Evolutionary conservation across 2,797 vertebrate species (phyloP).

Genomic region (Anas flavirostris): DNA sequence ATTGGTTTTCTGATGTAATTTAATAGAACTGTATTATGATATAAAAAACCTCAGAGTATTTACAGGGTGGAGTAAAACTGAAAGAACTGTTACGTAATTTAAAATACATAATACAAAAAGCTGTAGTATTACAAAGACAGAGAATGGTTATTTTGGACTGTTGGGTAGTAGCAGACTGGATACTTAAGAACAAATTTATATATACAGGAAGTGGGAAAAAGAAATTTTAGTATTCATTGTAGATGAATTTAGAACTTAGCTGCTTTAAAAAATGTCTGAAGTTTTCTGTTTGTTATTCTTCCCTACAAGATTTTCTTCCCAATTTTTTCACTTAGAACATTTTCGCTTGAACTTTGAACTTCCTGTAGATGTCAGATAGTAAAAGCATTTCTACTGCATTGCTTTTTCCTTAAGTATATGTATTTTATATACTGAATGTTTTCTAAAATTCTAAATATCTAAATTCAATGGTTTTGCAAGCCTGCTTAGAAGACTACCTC

Average conservation of each 20-base stretch:
- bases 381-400: neutral
- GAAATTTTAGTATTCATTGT: neutral
- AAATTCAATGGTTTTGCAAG: neutral
- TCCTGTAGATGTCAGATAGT: neutral
- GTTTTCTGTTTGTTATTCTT: neutral
- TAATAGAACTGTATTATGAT: neutral
- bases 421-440: neutral
- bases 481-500: neutral
- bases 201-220: slow-evolving; percentile 4
- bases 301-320: neutral
- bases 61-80: neutral
- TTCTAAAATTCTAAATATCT: neutral
- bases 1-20: neutral
- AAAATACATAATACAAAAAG: neutral
- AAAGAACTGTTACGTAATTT: neutral
- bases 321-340: neutral
- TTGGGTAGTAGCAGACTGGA: neutral
- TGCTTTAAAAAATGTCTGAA: slow-evolving; percentile 23
- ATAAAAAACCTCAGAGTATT: neutral
- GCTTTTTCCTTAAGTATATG: neutral
- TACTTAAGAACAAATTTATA: neutral
- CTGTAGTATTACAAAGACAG: neutral
- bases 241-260: slow-evolving; percentile 6
- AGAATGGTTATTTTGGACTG: neutral
- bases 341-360: neutral